Evolutionary conservation across 2,888 invertebrate genomes (phyloP).

Genomic region (Bellardia bayeri): DNA sequence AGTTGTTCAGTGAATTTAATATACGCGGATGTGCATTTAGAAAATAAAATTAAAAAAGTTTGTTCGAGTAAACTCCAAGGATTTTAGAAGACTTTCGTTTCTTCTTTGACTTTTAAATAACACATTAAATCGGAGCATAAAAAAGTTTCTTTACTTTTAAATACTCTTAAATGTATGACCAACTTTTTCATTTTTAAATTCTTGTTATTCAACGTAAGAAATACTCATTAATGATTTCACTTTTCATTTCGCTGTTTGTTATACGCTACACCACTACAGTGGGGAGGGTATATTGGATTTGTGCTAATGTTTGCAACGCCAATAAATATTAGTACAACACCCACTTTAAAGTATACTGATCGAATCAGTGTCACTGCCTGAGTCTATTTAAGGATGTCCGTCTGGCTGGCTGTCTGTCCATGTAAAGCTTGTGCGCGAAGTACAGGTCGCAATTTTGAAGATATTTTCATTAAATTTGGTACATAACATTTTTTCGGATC

Average conservation of each 20-base stretch:
- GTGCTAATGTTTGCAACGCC: too few species aligned
- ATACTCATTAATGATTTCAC: background rate
- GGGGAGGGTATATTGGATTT: too few species aligned
- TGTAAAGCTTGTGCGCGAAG: too few species aligned
- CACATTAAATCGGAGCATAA: slow-evolving; percentile 17
- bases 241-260: background rate
- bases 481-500: too few species aligned
- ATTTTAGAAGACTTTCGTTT: slow-evolving; percentile 2
- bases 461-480: too few species aligned
- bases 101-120: background rate
- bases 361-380: too few species aligned
- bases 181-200: slow-evolving; percentile 5
- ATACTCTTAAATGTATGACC: background rate
- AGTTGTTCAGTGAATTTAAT: background rate
- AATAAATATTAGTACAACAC: too few species aligned
- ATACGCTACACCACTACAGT: too few species aligned
- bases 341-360: too few species aligned
- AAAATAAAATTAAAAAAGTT: slow-evolving; percentile 23
- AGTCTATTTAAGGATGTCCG: too few species aligned
- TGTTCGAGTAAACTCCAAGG: background rate
- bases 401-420: too few species aligned
- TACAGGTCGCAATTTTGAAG: too few species aligned
- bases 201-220: slow-evolving; percentile 7
- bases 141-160: slow-evolving; percentile 6
- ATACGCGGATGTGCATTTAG: slow-evolving; percentile 10